These are phyloP conservation scores for Danaus melanippus DNA, from an alignment of 1,140 invertebrate genomes.

Conservation along the genomic window DNA sequence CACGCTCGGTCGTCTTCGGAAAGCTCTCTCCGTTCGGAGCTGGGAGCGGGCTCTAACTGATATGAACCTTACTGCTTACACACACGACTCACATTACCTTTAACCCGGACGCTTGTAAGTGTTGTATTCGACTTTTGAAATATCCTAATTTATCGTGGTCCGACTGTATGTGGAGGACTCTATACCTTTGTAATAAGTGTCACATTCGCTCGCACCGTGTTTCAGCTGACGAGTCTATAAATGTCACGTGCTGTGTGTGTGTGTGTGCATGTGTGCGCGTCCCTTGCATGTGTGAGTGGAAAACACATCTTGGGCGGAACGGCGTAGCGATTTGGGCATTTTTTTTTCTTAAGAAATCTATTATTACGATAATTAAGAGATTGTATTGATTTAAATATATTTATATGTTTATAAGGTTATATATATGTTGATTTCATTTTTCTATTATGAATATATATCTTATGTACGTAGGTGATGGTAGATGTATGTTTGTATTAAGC, in stretches of 20 bases:
- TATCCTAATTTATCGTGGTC: slow-evolving; percentile 58
- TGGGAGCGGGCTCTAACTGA: slow-evolving; percentile 24
- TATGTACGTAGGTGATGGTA: too few relatives aligned
- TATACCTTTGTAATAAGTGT: slow-evolving; percentile 24
- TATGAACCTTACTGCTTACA: slow-evolving; percentile 18
- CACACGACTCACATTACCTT: slow-evolving; percentile 9
- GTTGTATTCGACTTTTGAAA: slow-evolving; percentile 64
- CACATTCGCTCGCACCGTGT: slow-evolving; percentile 28
- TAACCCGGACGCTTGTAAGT: slow-evolving; percentile 31
- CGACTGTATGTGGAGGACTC: slow-evolving; percentile 25
- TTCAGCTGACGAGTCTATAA: slow-evolving; percentile 67
- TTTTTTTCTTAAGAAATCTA: slow-evolving; percentile 43
- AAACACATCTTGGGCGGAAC: slow-evolving; percentile 62
- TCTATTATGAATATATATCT: too few relatives aligned
- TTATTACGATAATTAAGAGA: slow-evolving; percentile 11
- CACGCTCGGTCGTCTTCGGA: slow-evolving; percentile 53
- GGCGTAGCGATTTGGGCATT: slow-evolving; percentile 47
- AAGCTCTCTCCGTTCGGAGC: slow-evolving; percentile 62
- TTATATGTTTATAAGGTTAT: too few relatives aligned
- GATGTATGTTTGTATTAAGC: too few relatives aligned
- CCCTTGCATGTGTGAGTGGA: slow-evolving; percentile 42
- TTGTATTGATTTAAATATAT: too few relatives aligned
- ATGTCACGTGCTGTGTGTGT: slow-evolving; percentile 38
- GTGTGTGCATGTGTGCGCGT: slow-evolving; percentile 31
- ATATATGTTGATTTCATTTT: too few relatives aligned